phyloP scores from a whole-genome alignment of 2,888 invertebrate genomes.

The Eretmocerus hayati region DNA sequence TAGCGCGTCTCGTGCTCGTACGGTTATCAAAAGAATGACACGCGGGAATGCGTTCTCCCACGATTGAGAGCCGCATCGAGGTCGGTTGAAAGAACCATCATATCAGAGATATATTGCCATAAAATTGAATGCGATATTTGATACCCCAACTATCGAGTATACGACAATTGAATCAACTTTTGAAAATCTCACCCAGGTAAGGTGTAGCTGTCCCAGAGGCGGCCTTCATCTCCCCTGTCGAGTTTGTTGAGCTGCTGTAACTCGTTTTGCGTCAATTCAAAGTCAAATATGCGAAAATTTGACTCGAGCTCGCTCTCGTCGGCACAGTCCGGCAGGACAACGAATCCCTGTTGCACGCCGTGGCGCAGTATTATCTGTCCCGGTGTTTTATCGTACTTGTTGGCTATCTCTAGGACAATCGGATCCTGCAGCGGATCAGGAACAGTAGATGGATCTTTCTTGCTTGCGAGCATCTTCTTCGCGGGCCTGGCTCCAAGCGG shows the following conservation, averaged over 20 bases:
- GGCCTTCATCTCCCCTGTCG: constrained; percentile 57
- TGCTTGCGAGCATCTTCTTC: too few species aligned
- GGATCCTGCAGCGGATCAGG: constrained; percentile 52
- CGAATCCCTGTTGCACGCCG: constrained; percentile 59
- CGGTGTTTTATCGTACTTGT: constrained; percentile 55
- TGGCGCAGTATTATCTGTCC: constrained; percentile 69
- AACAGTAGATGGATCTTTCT: too few species aligned
- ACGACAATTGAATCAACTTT: too few species aligned
- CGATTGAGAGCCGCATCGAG: too few species aligned
- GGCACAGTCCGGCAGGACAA: constrained; percentile 73
- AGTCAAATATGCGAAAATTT: constrained; percentile 63
- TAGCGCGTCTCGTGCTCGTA: too few species aligned
- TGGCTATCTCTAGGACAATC: constrained; percentile 53
- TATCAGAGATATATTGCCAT: too few species aligned
- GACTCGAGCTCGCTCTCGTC: constrained; percentile 61
- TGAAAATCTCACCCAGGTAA: constrained; percentile 45
- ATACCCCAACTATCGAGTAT: too few species aligned
- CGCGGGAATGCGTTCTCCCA: too few species aligned
- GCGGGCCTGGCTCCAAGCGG: too few species aligned
- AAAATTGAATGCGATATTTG: too few species aligned
- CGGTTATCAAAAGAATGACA: too few species aligned
- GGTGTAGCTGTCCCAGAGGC: constrained; percentile 61
- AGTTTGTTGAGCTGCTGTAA: constrained; percentile 50
- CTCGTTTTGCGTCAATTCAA: constrained; percentile 54
- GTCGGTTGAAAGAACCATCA: too few species aligned